phyloP scores from a whole-genome alignment of 2,113 vertebrate species.

The Saccopteryx leptura region DNA sequence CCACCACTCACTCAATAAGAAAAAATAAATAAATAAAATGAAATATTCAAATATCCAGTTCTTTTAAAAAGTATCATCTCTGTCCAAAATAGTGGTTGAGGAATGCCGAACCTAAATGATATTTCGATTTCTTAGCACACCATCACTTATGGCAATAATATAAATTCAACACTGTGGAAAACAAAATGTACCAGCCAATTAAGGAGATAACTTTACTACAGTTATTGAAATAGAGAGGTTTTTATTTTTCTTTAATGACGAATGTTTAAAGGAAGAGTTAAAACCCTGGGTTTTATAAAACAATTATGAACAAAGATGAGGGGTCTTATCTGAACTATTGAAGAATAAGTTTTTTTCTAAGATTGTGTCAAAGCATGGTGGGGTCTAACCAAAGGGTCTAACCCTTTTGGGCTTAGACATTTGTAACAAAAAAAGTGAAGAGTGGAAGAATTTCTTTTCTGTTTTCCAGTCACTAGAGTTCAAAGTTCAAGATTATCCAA shows the following conservation, averaged over 20 bases:
- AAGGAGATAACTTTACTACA: neutral
- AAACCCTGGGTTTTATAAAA: neutral
- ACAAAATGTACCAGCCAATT: neutral
- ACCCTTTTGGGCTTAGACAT: neutral
- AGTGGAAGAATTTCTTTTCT: neutral
- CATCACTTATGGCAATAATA: neutral
- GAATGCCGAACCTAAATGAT: neutral
- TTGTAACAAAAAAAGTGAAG: neutral
- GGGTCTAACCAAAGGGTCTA: too few relatives aligned
- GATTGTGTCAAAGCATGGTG: accelerated
- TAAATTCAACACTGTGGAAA: neutral
- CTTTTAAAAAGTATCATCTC: neutral
- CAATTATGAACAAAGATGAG: neutral
- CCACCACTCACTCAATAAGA: too few relatives aligned
- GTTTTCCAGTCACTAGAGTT: neutral
- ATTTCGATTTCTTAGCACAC: neutral
- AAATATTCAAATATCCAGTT: neutral
- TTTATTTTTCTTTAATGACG: neutral
- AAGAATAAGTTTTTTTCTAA: neutral
- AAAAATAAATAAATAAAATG: too few relatives aligned
- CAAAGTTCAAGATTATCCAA: neutral
- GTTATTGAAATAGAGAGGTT: neutral
- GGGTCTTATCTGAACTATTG: neutral
- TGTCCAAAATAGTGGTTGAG: neutral
- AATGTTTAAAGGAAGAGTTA: neutral